Evolutionary conservation across 2,888 invertebrate species (phyloP), one percentile per base, ranked within the genome.

Genomic region (Noctua janthe): DNA sequence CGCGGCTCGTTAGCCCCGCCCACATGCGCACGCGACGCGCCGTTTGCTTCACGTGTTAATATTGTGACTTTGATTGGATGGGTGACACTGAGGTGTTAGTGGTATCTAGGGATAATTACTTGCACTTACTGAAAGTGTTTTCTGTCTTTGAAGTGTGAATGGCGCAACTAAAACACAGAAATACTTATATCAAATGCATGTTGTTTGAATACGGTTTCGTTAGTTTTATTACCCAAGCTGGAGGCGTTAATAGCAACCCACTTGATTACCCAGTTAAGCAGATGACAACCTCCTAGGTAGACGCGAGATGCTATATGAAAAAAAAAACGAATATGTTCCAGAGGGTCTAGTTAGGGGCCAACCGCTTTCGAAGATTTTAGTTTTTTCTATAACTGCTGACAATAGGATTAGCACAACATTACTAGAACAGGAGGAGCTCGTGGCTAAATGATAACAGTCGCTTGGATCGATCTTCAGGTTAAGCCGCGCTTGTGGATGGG

Each of bases 11-110:
- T 87, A 87, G 90, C 87, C 87, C 80, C 90, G 91, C 92, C 93
- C 89, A 92, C 92, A 74, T 85, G 89, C 88, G 87, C 90, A 88
- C 91, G 88, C 91, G 91, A 89, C 87, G 87, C 76, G 76, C 85
- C 83, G 87, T 84, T 85, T 84, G 84, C 43, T 82, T 73, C 85
- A 79, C 74, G 79, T 83, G 82, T 70, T 88, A 85, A 85, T 83
- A 81, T 81, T 78, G 74, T 82, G 71, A 66, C 80, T 88, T 87
- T 84, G 84, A 89, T 85, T 83, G 83, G 76, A 78, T 78, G 66
- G 83, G 59, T 76, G 74, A 80, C 85, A 85, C 73, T 74, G 23
- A 49, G 39, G 56, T 88, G 72, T 39, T 66, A 73, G 77, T 11
- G 15, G 54, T 85, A 78, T 84, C 82, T 56, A n/a, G 62, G 47